Evolutionary conservation across 2,888 invertebrate genomes (phyloP), one percentile per base, ranked within the genome.

Genomic region (Crossocerus cetratus): DNA sequence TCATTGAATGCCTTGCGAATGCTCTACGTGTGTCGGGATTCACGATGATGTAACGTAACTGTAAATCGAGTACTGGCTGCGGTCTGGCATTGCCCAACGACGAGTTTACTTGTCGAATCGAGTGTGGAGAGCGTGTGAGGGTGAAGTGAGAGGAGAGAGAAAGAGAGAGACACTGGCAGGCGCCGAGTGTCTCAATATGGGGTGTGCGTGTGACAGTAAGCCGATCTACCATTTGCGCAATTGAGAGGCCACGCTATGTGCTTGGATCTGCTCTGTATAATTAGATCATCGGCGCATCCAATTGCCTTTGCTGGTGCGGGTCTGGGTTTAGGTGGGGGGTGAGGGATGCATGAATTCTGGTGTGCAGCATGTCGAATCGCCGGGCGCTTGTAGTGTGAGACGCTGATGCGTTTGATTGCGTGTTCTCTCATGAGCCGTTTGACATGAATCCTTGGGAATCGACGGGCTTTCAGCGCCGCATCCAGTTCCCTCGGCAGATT

Each of bases 401-500:
- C 14, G 49, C 16, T 16, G 1, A n/a, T 2, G 49, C 49, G 16
- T 49, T 16, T 49, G 49, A 5, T 32, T 5, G 32, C 5, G 32
- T 32, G 49, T 49, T 8, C 11, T 45, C 45, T 45, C 2, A 32
- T 32, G 3, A 45, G 45, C 4, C 5, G 13, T 45, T 14, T 14
- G 2, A 45, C 5, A 45, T 45, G 45, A 45, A 45, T 45, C 8
- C 2, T 32, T 32, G 4, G 23, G 73, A 69, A 69, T 68, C 65
- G 74, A 22, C 76, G 74, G 90, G 42, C 86, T 91, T 94, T 80
- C 93, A 94, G 94, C 91, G 93, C 93, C 80, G 93, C 93, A 87
- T 93, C 93, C 88, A 93, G 93, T 84, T 96, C 96, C 45, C 92
- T 96, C 84, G 96, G 96, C 73, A 93, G 96, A 79, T 94, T 95